These are phyloP conservation scores for Ridgeia piscesae DNA, from an alignment of 1,140 invertebrate species.

Conservation along the genomic window DNA sequence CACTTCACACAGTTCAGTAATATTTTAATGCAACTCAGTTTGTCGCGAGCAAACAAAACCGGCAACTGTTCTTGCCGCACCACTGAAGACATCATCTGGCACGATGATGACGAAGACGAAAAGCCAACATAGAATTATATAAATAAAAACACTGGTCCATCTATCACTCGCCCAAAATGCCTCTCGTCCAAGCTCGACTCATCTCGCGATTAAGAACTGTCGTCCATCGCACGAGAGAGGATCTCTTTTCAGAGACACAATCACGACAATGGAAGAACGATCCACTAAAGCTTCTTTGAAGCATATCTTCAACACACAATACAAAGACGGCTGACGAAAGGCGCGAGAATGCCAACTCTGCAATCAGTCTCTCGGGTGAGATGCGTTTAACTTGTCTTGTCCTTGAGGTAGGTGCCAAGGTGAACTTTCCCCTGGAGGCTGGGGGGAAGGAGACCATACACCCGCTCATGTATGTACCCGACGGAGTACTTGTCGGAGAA, in stretches of 20 bases:
- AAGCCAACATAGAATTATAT: background rate
- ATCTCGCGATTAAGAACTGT: background rate
- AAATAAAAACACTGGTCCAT: background rate
- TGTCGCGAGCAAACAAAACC: background rate
- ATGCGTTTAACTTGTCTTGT: background rate
- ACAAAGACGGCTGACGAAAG: background rate
- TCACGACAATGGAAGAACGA: background rate
- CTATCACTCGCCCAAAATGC: background rate
- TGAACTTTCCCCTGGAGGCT: slow-evolving; percentile 17
- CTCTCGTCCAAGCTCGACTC: background rate
- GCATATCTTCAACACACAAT: background rate
- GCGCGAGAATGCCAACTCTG: background rate
- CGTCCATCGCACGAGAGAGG: background rate
- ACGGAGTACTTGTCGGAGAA: slow-evolving; percentile 27
- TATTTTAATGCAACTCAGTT: background rate
- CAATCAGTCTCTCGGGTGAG: background rate
- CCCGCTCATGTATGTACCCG: background rate
- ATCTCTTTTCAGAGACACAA: background rate
- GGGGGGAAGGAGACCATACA: background rate
- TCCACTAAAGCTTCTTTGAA: background rate
- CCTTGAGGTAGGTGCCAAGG: slow-evolving; percentile 12
- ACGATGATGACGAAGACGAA: background rate
- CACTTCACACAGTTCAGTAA: background rate
- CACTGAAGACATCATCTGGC: background rate
- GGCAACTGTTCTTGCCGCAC: background rate